Evolutionary conservation across 2,888 invertebrate species (phyloP), one percentile per base, ranked within the genome.

Genomic region (Byasa hedistus): DNA sequence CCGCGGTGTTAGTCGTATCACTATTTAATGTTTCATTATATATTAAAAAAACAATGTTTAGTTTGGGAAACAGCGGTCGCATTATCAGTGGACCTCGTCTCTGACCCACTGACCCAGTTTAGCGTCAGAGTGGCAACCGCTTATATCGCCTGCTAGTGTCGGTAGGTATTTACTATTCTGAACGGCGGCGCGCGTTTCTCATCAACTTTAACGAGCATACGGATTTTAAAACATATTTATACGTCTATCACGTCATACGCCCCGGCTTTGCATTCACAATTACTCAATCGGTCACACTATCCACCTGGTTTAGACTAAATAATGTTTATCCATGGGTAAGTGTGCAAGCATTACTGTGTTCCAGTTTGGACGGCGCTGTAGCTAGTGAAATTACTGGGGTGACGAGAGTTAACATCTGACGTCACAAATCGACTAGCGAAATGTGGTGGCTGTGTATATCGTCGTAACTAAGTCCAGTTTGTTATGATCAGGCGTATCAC

Each of bases 101-200:
- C 88, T 94, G 93, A 92, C 94, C 94, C 81, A 94, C 89, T 94
- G 92, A 94, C 94, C 94, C 79, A 93, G 90, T 93, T 94, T 90
- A 92, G 92, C 91, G 80, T 73, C 83, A 80, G 81, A 84, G 81
- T 81, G 83, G 79, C 81, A 83, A 83, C 82, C 84, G 83, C 74
- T 79, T 79, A 80, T 81, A 79, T 80, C 81, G 81, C 78, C 77
- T 81, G 78, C 80, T 75, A 78, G 74, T 73, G 74, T 73, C 75
- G 65, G 66, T 63, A 57, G 64, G 71, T 75, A 76, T 72, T 72
- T 76, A 76, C 70, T 72, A 75, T 72, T 71, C 71, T 62, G 71
- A 72, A 72, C 70, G 72, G 69, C 44, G 22, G 58, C 39, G 24
- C 24, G 27, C 48, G 55, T 54, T 66, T 59, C 44, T 48, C 55